Evolutionary conservation across 2,797 vertebrate genomes (phyloP).

Genomic region (Darevskia mixta): DNA sequence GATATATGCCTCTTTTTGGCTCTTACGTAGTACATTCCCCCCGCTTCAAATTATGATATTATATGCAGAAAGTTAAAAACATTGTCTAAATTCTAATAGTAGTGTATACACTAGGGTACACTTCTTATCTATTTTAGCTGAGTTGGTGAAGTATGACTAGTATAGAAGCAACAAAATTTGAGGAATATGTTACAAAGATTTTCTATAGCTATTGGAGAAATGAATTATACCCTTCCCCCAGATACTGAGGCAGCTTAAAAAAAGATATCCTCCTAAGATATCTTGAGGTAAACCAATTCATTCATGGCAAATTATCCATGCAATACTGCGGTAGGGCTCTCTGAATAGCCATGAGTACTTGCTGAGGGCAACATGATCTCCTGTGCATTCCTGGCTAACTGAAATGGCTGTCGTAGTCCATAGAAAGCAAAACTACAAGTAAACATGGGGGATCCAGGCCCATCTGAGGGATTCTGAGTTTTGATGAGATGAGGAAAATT

Average conservation of each 20-base stretch:
- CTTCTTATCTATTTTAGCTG: conserved; percentile 3
- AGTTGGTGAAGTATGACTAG: background rate
- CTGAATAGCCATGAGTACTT: background rate
- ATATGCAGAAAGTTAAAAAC: conserved; percentile 74
- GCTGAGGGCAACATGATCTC: background rate
- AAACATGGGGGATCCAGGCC: background rate
- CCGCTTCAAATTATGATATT: conserved; percentile 81
- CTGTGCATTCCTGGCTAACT: background rate
- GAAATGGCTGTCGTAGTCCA: background rate
- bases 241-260: background rate
- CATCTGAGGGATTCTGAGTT: background rate
- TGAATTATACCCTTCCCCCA: rapidly evolving
- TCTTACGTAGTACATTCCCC: conserved; percentile 68
- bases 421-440: background rate
- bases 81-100: background rate
- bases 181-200: background rate
- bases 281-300: background rate
- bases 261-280: background rate
- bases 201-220: conserved; percentile 13
- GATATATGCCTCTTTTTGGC: conserved; percentile 76
- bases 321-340: background rate
- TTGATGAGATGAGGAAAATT: background rate
- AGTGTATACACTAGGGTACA: background rate
- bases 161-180: background rate
- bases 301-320: background rate